Percentiles rank a stretch among this genome's conserved stretches.
Conservation (phyloP, 2,888 invertebrate genomes). For the Magallana nippona region DNA sequence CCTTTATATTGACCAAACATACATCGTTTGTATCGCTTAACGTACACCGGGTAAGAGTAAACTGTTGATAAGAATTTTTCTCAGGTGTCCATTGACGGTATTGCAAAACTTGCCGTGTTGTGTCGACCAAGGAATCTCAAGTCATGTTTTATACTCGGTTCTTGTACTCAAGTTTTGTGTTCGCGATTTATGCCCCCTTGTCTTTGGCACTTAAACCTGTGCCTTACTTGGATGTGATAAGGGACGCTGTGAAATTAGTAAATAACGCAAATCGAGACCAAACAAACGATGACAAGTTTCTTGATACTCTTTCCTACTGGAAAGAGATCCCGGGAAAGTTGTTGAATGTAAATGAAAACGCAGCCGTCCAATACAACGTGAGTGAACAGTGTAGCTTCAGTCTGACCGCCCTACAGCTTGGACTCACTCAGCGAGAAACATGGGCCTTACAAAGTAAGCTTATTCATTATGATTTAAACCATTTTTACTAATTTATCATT, state of each 20-base stretch:
- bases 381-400: background rate
- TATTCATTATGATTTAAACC: background rate
- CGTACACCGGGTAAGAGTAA: no score
- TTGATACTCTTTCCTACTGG: background rate
- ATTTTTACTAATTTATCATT: no score
- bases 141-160: background rate
- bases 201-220: background rate
- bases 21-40: no score
- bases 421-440: background rate
- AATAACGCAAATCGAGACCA: background rate
- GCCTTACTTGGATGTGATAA: background rate
- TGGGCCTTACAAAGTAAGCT: slow-evolving; percentile 13
- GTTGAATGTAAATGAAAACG: background rate
- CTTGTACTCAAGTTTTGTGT: background rate
- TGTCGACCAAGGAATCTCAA: background rate
- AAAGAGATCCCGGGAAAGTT: background rate
- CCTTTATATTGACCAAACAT: no score
- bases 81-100: no score
- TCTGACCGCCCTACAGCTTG: background rate
- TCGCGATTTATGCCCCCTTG: background rate
- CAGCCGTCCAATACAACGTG: background rate
- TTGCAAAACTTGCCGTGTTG: no score
- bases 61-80: no score
- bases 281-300: background rate
- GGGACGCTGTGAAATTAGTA: background rate